A percentile compares a stretch with the other conserved stretches of the same genome.
These are phyloP conservation scores for Apolygus lucorum DNA, from an alignment of 1,140 invertebrate species.

Conservation along the genomic window DNA sequence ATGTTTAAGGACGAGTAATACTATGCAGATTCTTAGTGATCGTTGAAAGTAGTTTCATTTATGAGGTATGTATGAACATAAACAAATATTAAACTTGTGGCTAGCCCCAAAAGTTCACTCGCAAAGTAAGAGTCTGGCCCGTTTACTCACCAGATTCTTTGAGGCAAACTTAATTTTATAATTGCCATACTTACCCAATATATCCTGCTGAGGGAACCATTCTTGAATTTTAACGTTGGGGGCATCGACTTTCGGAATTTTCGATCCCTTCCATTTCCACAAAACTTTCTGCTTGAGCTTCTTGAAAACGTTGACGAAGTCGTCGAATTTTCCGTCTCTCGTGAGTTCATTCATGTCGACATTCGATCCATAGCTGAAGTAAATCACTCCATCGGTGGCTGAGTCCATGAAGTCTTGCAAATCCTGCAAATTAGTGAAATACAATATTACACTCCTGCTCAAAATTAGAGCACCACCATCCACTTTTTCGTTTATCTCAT, in stretches of 20 bases:
- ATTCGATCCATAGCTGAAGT: slow-evolving; percentile 62
- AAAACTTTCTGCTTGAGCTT: slow-evolving; percentile 50
- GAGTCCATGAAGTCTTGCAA: slow-evolving; percentile 49
- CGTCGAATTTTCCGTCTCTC: slow-evolving; percentile 43
- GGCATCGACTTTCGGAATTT: slow-evolving; percentile 42
- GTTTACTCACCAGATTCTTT: neutral
- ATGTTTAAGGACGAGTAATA: too few species aligned
- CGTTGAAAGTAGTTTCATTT: too few species aligned
- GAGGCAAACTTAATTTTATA: too few species aligned
- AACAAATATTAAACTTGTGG: too few species aligned
- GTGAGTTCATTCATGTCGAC: slow-evolving; percentile 50
- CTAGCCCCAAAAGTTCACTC: neutral
- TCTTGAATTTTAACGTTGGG: slow-evolving; percentile 51
- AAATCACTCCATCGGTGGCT: slow-evolving; percentile 47
- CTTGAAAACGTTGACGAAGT: slow-evolving; percentile 46
- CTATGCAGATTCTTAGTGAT: too few species aligned
- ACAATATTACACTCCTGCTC: too few species aligned
- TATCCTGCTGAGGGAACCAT: slow-evolving; percentile 62
- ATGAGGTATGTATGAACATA: too few species aligned
- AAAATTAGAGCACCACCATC: too few species aligned
- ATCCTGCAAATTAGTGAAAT: slow-evolving; percentile 48
- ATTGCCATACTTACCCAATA: slow-evolving; percentile 46
- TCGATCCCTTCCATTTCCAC: slow-evolving; percentile 57
- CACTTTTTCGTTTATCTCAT: too few species aligned
- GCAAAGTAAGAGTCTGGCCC: neutral